Conservation (phyloP, 2,888 invertebrate species). For the Steinernema hermaphroditum region DNA sequence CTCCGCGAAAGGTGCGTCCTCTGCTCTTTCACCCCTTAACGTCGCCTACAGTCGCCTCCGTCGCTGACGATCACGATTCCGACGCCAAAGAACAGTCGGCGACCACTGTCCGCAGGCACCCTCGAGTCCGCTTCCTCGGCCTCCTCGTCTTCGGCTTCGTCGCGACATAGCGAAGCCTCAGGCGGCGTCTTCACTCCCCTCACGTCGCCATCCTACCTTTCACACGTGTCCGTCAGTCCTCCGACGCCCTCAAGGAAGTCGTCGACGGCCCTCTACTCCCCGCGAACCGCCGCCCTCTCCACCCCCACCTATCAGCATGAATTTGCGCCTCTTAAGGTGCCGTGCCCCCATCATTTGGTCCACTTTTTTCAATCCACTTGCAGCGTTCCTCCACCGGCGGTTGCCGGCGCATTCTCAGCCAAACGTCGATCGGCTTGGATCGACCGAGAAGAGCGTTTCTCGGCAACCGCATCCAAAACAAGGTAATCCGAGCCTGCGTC, state of each 20-base stretch:
- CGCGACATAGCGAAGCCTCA: background rate
- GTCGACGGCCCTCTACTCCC: background rate
- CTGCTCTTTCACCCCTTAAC: too few relatives aligned
- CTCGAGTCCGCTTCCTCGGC: background rate
- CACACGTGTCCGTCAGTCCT: constrained; percentile 10
- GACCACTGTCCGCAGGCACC: background rate
- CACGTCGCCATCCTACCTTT: constrained; percentile 13
- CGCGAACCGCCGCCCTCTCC: background rate
- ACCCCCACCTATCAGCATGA: background rate
- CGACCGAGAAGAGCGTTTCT: constrained; percentile 6
- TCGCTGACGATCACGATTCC: constrained; percentile 23
- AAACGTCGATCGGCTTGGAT: background rate
- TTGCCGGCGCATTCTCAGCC: constrained; percentile 21
- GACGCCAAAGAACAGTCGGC: constrained; percentile 15
- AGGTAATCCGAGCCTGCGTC: constrained; percentile 5
- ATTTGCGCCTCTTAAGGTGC: constrained; percentile 11
- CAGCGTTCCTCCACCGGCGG: constrained; percentile 16
- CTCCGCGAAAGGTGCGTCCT: background rate
- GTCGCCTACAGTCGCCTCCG: constrained; percentile 7
- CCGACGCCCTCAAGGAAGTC: background rate
- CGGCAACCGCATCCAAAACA: background rate
- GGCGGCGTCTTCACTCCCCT: constrained; percentile 2
- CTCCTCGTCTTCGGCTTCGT: constrained; percentile 9
- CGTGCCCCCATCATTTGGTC: too few relatives aligned
- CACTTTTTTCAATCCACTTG: too few relatives aligned